Base-by-base conservation (phyloP, 2,113 vertebrate species). In the Turdus rufiventris region DNA sequence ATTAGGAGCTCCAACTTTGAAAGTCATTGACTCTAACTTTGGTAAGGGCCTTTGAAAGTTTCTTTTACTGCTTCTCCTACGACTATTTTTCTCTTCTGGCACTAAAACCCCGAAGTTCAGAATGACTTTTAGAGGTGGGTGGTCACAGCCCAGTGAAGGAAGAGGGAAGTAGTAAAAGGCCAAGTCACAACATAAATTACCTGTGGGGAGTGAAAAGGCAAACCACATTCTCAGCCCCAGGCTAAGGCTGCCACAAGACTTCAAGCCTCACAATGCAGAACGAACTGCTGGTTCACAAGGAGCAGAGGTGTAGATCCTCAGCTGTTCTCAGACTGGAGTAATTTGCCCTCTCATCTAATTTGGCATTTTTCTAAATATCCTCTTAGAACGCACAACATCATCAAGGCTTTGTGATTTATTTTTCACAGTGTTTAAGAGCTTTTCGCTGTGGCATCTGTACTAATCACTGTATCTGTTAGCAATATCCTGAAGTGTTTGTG, bases 191-290 rank as follows among this genome's bases (percentile, higher is more conserved):
- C n/a, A 62, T n/a, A 91, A 84, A 42, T 90, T 45, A 33, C 31
- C n/a, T 0, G 0, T 24, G 29, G 25, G 15, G 9, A 72, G 10
- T 13, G 3, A 54, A 85, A n/a, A n/a, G 24, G n/a, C 26, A 48
- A 36, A 63, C 8, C 11, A 43, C 31, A 43, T 38, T 70, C 33
- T 77, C 36, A 83, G n/a, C 19, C 25, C 61, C 18, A 15, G 70
- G 18, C 21, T 33, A 54, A 74, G 36, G 60, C 12, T 73, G 28
- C 14, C 9, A 11, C 4, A 8, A 51, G 34, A 42, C 33, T 53
- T 20, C 0, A 5, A 38, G 18, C 45, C 43, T 84, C 68, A 76
- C 38, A 71, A 47, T 8, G 7, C 34, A 33, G 14, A 36, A 60
- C 0, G 1, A 56, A 19, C 3, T 34, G 2, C 34, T 85, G n/a